Conservation (phyloP, 2,888 invertebrate species). For the Aleiodes testaceus region DNA sequence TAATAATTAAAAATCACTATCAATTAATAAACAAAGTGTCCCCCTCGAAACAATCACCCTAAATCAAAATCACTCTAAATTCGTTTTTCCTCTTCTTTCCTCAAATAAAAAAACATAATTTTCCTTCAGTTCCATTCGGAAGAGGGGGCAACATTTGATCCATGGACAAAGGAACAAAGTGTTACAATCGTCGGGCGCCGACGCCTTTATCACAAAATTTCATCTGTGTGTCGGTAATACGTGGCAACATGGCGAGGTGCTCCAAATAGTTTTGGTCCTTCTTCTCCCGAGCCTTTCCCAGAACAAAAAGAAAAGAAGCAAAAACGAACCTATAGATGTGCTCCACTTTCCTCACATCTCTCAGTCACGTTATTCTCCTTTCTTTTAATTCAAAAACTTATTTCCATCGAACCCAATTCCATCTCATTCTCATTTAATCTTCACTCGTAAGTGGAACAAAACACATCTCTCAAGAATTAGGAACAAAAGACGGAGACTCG, state of each 20-base stretch:
- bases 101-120: constrained; percentile 13
- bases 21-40: constrained; percentile 67
- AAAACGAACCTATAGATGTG: neutral
- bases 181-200: constrained; percentile 64
- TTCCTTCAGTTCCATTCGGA: constrained; percentile 20
- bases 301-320: constrained; percentile 10
- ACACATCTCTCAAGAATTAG: constrained; percentile 1
- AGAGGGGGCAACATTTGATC: constrained; percentile 59
- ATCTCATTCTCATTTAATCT: neutral
- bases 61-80: constrained; percentile 15
- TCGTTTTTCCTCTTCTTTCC: constrained; percentile 18
- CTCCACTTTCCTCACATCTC: neutral
- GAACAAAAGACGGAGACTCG: neutral
- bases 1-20: constrained; percentile 70
- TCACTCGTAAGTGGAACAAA: neutral
- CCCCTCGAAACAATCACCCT: constrained; percentile 48
- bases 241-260: constrained; percentile 48
- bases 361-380: constrained; percentile 17
- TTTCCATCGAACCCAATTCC: neutral
- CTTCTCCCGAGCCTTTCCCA: constrained; percentile 27
- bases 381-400: neutral
- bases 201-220: constrained; percentile 70
- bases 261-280: constrained; percentile 52
- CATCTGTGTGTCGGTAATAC: constrained; percentile 58
- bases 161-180: constrained; percentile 69